Percentiles rank a stretch among this genome's conserved stretches.
These are phyloP conservation scores for Fundulus diaphanus DNA, from an alignment of 2,797 vertebrate genomes.

Conservation along the genomic window DNA sequence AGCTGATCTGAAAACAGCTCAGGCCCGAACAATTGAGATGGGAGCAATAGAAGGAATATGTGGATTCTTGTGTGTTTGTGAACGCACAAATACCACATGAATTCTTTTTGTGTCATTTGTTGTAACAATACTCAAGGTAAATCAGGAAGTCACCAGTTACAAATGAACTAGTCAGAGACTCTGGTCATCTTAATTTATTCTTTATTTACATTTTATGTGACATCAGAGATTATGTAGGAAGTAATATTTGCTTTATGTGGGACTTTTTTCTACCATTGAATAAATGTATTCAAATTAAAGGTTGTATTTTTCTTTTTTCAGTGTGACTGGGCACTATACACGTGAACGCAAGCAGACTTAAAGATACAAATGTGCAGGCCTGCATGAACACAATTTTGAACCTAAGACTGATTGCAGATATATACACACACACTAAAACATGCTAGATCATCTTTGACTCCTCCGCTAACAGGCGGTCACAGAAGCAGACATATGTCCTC, in stretches of 20 bases:
- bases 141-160: not conserved
- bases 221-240: too few relatives aligned
- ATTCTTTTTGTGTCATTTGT: too few relatives aligned
- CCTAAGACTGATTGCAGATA: not conserved
- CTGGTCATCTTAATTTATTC: too few relatives aligned
- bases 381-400: not conserved
- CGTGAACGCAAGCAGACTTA: slow-evolving; percentile 4
- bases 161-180: too few relatives aligned
- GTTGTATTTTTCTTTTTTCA: not conserved
- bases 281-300: not conserved
- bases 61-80: too few relatives aligned
- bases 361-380: not conserved
- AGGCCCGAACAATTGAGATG: too few relatives aligned
- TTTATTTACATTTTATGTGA: too few relatives aligned
- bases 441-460: slow-evolving; percentile 31
- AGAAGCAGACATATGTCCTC: slow-evolving; percentile 72
- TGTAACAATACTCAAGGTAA: too few relatives aligned
- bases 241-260: not conserved
- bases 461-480: slow-evolving; percentile 51
- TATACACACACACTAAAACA: slow-evolving; percentile 7
- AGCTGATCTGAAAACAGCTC: too few relatives aligned
- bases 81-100: too few relatives aligned
- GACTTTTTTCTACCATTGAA: not conserved
- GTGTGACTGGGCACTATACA: not conserved
- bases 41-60: too few relatives aligned